Evolutionary conservation across 2,797 vertebrate species (phyloP), one percentile per base, ranked within the genome.

Genomic region (Streptopelia turtur): DNA sequence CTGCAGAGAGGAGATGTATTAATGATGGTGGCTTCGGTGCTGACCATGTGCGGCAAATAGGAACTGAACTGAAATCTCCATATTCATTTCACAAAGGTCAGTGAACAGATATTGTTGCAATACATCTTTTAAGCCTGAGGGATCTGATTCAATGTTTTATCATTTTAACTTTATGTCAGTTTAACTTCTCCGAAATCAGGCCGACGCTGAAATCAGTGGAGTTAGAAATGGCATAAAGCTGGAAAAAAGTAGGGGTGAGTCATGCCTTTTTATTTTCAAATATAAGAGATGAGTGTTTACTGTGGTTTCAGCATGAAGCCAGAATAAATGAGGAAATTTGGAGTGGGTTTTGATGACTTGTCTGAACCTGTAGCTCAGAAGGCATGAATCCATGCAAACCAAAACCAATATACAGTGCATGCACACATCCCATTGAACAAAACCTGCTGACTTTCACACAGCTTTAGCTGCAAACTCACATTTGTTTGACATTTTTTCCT

Each of bases 1-100:
- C 35, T 81, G 84, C 30, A 17, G 45, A 77, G 12, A 35, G 52
- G 76, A 75, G 76, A 43, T 16, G 11, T n/a, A 15, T 81, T 61
- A 24, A 10, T 61, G 78, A 20, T 35, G 50, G 65, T 68, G 72
- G 72, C 55, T 83, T 55, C 83, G 57, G 74, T 15, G 53, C 83
- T 59, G 72, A 27, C 50, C 37, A 14, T 27, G 27, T 37, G 55
- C 79, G 78, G 75, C 66, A 83, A 69, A 65, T 13, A 52, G 43
- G 75, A 86, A 15, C 47, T 45, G 64, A 85, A 47, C 64, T 33
- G 50, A 79, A 88, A 94, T 93, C 69, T 94, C 84, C 94, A 90
- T 89, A 92, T 82, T 89, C 39, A 70, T 89, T 92, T 81, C 83
- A 81, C 72, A 91, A 83, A 96, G 76, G 93, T 91, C 91, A 92